phyloP scores from a whole-genome alignment of 2,113 vertebrate species.

The Chauna torquata region DNA sequence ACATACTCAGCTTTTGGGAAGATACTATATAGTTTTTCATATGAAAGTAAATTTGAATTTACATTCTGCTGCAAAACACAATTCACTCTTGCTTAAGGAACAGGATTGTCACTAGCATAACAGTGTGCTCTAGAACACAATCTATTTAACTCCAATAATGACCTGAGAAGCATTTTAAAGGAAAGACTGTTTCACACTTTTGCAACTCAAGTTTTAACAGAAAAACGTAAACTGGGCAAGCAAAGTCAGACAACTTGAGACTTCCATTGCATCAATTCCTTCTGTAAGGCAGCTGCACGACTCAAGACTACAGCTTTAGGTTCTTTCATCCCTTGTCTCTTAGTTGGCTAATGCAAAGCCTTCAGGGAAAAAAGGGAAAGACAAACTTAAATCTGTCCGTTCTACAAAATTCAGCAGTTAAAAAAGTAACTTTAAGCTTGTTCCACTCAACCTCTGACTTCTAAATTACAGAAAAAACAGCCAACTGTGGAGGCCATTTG shows the following conservation, averaged over 20 bases:
- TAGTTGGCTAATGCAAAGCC: not conserved
- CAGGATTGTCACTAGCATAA: not conserved
- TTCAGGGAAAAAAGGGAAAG: fast-evolving
- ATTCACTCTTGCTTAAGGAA: not conserved
- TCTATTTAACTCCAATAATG: not conserved
- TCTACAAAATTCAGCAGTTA: not conserved
- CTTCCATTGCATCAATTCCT: not conserved
- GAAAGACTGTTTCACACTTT: not conserved
- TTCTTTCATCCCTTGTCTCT: not conserved
- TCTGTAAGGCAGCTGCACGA: not conserved
- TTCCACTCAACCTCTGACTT: not conserved
- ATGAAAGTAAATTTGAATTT: not conserved
- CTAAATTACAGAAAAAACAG: not conserved
- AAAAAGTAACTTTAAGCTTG: not conserved
- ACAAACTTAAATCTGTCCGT: not conserved
- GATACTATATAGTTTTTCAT: fast-evolving
- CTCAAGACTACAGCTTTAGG: not conserved
- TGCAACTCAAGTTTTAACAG: not conserved
- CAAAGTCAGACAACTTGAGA: not conserved
- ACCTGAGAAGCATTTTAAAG: not conserved
- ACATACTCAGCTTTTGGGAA: not conserved
- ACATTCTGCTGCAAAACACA: not conserved
- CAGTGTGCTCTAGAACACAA: not conserved
- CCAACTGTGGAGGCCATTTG: not conserved
- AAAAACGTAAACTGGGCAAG: not conserved